phyloP scores from a whole-genome alignment of 1,140 invertebrate genomes.

The Calliopsis andreniformis region DNA sequence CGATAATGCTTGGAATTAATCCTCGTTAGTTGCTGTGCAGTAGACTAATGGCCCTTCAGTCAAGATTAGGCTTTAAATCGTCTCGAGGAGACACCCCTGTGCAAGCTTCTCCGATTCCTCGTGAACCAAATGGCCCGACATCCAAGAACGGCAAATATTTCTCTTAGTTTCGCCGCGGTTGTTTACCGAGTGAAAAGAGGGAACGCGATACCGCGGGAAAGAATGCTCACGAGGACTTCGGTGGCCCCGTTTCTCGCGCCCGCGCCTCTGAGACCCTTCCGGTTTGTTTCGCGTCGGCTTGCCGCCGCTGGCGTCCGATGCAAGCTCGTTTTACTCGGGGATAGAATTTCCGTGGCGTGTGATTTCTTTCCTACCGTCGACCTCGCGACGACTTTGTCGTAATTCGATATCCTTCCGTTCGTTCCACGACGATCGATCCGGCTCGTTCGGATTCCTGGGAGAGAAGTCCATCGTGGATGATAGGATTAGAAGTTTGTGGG shows the following conservation, averaged over 20 bases:
- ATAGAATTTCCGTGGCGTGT: neutral
- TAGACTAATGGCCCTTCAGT: too few relatives aligned
- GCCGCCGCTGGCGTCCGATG: neutral
- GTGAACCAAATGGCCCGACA: neutral
- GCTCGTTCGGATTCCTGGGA: neutral
- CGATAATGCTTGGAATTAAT: neutral
- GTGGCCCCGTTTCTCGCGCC: neutral
- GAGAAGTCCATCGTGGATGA: neutral
- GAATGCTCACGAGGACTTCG: neutral
- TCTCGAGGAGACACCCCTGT: neutral
- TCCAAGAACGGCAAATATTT: constrained; percentile 23
- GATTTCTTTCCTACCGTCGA: neutral
- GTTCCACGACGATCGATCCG: too few relatives aligned
- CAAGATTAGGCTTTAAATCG: too few relatives aligned
- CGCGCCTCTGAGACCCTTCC: neutral
- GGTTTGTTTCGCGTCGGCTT: constrained; percentile 9
- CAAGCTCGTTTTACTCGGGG: neutral
- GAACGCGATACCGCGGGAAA: neutral
- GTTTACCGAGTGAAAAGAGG: constrained; percentile 10
- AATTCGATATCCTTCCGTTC: neutral
- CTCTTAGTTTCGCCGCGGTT: neutral
- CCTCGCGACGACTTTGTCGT: neutral
- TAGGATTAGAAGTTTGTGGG: too few relatives aligned
- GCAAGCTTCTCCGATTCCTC: neutral
- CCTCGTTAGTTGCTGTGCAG: too few relatives aligned